A percentile compares a stretch with the other conserved stretches of the same genome.
Conservation (phyloP, 2,797 vertebrate genomes). For the Rhyacichthys aspro region DNA sequence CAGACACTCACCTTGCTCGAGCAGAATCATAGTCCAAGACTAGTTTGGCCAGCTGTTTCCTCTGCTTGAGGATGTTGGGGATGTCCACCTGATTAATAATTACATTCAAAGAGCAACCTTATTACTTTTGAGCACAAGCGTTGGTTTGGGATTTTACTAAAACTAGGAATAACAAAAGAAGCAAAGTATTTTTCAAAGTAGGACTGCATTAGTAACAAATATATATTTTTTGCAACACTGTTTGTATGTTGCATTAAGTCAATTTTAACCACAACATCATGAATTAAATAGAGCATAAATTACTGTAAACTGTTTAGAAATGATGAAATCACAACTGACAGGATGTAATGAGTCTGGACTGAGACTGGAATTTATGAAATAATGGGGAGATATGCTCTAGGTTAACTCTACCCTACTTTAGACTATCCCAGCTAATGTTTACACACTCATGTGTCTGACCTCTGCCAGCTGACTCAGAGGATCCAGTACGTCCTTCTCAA, state of each 20-base stretch:
- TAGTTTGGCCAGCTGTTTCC: slow-evolving; percentile 93
- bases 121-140: background rate
- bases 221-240: too few species aligned
- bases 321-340: too few species aligned
- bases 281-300: too few species aligned
- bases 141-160: too few species aligned
- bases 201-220: background rate
- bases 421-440: background rate
- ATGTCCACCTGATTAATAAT: slow-evolving; percentile 86
- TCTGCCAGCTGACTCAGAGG: slow-evolving; percentile 92
- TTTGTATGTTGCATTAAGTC: too few species aligned
- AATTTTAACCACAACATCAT: too few species aligned
- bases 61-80: slow-evolving; percentile 97
- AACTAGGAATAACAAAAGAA: slow-evolving; percentile 3
- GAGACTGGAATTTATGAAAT: too few species aligned
- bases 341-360: too few species aligned
- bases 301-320: too few species aligned
- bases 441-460: slow-evolving; percentile 69
- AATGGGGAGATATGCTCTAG: too few species aligned
- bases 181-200: slow-evolving; percentile 14
- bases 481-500: slow-evolving; percentile 93
- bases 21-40: slow-evolving; percentile 98
- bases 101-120: slow-evolving; percentile 6
- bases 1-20: slow-evolving; percentile 85
- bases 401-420: too few species aligned